Evolutionary conservation across 1,140 invertebrate species (phyloP), one percentile per base, ranked within the genome.

Genomic region (Procambarus clarkii): DNA sequence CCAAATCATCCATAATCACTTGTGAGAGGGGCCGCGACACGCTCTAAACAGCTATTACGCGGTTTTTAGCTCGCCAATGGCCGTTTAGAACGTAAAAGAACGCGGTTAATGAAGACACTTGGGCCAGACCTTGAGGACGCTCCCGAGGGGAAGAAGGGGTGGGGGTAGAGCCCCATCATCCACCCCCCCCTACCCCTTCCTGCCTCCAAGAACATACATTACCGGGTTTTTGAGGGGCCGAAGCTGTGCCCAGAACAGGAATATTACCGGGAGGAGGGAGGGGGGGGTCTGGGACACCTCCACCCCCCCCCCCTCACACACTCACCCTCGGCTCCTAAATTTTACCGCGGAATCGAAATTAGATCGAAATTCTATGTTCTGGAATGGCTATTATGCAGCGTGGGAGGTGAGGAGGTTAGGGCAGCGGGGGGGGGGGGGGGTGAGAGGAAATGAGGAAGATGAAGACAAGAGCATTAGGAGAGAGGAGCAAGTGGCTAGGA

Each of bases 1-100:
- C 88, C 88, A 91, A 91, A 91, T 91, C 88, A 91, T 91, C 88
- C 88, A 85, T 91, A 91, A 91, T 91, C 88, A 91, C 88, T 91
- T 91, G 82, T 77, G 82, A 44, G 82, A 86, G 81, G 88, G 88
- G 74, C 44, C 76, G 48, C 71, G 88, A 91, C 88, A 85, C 82
- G 83, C 82, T 85, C 88, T 91, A 91, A 91, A 91, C 88, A 91
- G 88, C 88, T 91, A 91, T 91, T 91, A 91, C 76, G n/a, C 50
- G 82, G 46, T 85, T 91, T 91, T 85, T 91, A 64, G 76, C 82
- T 91, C 88, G 76, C 81, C 88, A 91, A 91, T 91, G 88, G 88
- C 82, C 88, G 78, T 91, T 91, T 80, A 50, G 82, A 71, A 50
- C 50, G 88, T 85, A 91, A 91, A 91, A 91, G 77, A 9, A 45